Evolutionary conservation across 1,140 invertebrate genomes (phyloP), one percentile per base, ranked within the genome.

Genomic region (Magallana ariakensis): DNA sequence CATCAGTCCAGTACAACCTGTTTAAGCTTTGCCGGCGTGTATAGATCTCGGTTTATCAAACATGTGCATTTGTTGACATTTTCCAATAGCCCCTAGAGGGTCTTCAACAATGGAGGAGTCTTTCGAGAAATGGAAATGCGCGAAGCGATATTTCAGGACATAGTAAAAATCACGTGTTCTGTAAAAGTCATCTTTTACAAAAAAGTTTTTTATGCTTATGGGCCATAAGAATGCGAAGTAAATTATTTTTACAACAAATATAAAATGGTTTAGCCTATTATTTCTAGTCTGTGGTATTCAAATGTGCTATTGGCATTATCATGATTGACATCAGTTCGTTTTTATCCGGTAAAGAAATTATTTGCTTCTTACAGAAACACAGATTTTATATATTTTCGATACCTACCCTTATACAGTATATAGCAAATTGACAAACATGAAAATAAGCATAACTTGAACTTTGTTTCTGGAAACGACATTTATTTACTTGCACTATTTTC

Each of bases 1-100:
- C 2, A 46, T 46, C 2, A 46, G 33, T 5, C 0, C 33, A 2
- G 0, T 46, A 46, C 33, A 46, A 46, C 33, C 3, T 46, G 33
- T 46, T 46, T 46, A 46, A 2, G 5, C 0, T 46, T 4, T 46
- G 33, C 33, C 33, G 33, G 33, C 5, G 33, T 46, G 33, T 46
- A 46, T n/a, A n/a, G n/a, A n/a, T 46, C 33, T 46, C 33, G 33
- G 33, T 46, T 5, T 46, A 46, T 46, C 33, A 53, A 57, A 85
- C 91, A 92, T 92, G 92, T 91, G 90, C 62, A 84, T 88, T 88
- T 92, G 91, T 93, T 91, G 90, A 91, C 88, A 87, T 91, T 89
- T 83, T 55, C 75, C 90, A 92, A 90, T 92, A 87, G 60, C 55
- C 88, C 62, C 87, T 90, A 92, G 91, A 92, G 91, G 91, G 91